Conservation (phyloP, 1,140 invertebrate species). For the Camponotus vicinus region DNA sequence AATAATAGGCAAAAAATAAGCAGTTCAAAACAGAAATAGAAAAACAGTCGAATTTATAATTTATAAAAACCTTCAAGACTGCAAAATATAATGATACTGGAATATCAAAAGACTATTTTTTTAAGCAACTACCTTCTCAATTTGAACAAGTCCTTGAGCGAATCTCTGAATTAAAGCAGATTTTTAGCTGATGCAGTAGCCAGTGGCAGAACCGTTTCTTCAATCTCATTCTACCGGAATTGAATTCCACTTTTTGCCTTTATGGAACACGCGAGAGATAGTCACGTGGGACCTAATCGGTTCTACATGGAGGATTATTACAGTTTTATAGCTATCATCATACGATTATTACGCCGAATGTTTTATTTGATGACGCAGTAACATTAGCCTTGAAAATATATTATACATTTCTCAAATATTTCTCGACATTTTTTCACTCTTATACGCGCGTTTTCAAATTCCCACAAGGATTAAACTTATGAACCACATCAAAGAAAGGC, state of each 20-base stretch:
- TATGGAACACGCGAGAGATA: slow-evolving; percentile 35
- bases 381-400: not conserved
- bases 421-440: not conserved
- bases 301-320: slow-evolving; percentile 35
- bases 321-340: slow-evolving; percentile 13
- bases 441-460: not conserved
- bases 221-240: slow-evolving; percentile 30
- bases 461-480: not conserved
- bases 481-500: not conserved
- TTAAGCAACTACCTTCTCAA: too few species aligned
- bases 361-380: slow-evolving; percentile 15
- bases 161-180: slow-evolving; percentile 29
- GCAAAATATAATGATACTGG: not conserved
- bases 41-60: not conserved
- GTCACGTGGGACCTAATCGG: slow-evolving; percentile 42
- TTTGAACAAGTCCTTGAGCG: not conserved
- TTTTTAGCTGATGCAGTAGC: slow-evolving; percentile 54
- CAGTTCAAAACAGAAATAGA: not conserved
- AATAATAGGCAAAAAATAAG: not conserved
- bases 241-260: slow-evolving; percentile 46
- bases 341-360: slow-evolving; percentile 32
- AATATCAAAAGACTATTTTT: too few species aligned
- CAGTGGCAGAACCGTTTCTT: not conserved
- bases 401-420: slow-evolving; percentile 5
- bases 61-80: not conserved